Evolutionary conservation across 2,113 vertebrate genomes (phyloP).

Genomic region (Okapia johnstoni): DNA sequence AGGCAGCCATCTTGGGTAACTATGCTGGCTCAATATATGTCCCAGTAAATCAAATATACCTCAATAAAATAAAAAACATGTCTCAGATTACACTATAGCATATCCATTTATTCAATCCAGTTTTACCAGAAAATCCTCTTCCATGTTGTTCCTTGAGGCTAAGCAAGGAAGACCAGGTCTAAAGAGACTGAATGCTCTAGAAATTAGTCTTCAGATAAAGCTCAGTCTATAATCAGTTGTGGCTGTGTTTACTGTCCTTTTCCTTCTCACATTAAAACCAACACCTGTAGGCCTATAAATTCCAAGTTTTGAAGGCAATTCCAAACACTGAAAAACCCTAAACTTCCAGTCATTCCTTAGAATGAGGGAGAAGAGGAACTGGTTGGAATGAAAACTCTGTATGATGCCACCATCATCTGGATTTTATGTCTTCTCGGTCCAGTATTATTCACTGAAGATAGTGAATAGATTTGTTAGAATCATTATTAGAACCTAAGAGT

Average conservation of each 20-base stretch:
- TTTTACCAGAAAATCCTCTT: conserved; percentile 24
- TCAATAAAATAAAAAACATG: background rate
- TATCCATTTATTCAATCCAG: background rate
- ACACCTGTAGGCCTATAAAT: background rate
- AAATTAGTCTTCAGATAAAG: background rate
- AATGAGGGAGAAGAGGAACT: background rate
- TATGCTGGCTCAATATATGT: background rate
- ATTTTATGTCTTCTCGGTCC: conserved; percentile 23
- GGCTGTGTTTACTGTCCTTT: background rate
- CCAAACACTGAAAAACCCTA: background rate
- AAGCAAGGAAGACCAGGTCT: background rate
- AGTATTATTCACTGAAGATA: conserved; percentile 57
- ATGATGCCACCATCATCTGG: background rate
- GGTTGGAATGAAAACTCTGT: background rate
- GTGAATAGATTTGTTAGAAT: conserved; percentile 62
- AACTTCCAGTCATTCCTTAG: background rate
- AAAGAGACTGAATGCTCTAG: background rate
- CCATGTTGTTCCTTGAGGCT: background rate
- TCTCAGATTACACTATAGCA: background rate
- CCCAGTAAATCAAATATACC: background rate
- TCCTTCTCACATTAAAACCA: background rate
- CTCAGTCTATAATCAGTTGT: background rate
- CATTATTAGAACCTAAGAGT: conserved; percentile 69
- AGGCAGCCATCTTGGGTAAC: background rate
- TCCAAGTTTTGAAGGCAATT: background rate